These are phyloP conservation scores for Ectemnius lituratus DNA, from an alignment of 2,888 invertebrate species.

Conservation along the genomic window DNA sequence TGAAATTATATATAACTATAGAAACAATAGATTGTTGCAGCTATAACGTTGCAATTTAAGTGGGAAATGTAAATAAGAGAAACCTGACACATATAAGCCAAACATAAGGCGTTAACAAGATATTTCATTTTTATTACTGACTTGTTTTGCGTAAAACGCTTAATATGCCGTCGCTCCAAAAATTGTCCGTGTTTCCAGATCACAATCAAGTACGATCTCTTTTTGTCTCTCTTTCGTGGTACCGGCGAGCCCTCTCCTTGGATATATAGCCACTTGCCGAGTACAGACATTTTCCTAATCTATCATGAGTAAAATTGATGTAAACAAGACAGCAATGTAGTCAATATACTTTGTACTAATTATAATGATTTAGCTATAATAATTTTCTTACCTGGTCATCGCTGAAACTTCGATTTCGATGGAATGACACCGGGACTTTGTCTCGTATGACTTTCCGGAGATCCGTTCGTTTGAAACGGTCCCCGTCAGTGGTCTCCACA, in stretches of 20 bases:
- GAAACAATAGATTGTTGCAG: not conserved
- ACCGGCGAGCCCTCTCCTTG: conserved; percentile 69
- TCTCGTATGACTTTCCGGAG: not conserved
- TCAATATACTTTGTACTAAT: not conserved
- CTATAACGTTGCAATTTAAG: not conserved
- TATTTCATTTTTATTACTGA: conserved; percentile 30
- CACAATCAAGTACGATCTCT: conserved; percentile 78
- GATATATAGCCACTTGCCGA: conserved; percentile 77
- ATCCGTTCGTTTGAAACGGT: not conserved
- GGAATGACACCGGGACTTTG: not conserved
- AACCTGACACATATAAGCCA: not conserved
- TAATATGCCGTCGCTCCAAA: conserved; percentile 81
- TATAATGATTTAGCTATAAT: not conserved
- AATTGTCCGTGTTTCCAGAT: conserved; percentile 82
- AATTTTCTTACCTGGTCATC: conserved; percentile 32
- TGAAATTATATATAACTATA: not conserved
- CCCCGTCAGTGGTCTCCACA: not conserved
- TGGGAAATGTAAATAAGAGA: not conserved
- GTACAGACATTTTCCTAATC: conserved; percentile 69
- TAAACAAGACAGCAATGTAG: not conserved
- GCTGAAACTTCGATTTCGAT: conserved; percentile 18
- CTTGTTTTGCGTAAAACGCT: conserved; percentile 76
- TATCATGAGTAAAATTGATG: conserved; percentile 52
- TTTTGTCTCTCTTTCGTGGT: conserved; percentile 24
- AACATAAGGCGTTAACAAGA: not conserved